These are phyloP conservation scores for Nylanderia fulva DNA, from an alignment of 1,140 invertebrate species.

Conservation along the genomic window DNA sequence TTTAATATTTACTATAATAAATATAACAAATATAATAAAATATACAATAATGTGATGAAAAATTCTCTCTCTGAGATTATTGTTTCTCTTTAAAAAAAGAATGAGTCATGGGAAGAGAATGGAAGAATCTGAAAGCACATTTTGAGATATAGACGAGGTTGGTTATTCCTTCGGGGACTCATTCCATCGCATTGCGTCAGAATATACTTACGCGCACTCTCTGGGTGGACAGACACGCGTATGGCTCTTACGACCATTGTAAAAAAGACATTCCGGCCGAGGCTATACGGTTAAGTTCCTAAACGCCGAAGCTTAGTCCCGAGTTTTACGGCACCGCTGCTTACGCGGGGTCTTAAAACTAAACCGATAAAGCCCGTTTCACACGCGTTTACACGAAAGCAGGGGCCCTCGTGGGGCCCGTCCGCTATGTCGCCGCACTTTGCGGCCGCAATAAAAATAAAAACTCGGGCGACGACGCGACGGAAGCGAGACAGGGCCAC, in stretches of 20 bases:
- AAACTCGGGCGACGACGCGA: conserved; percentile 41
- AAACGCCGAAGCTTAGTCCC: conserved; percentile 61
- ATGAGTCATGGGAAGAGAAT: background rate
- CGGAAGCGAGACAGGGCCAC: conserved; percentile 23
- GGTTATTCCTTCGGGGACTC: background rate
- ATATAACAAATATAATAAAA: no score
- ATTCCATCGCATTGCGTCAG: conserved; percentile 14
- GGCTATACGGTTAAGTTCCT: conserved; percentile 65
- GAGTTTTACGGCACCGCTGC: conserved; percentile 54
- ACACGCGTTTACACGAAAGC: conserved; percentile 71
- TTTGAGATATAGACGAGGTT: background rate
- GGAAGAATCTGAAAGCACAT: background rate
- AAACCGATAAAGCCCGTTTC: conserved; percentile 76
- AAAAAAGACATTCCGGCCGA: conserved; percentile 56
- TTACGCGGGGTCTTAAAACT: conserved; percentile 64
- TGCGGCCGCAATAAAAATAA: conserved; percentile 69
- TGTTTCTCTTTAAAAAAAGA: background rate
- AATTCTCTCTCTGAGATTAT: no score
- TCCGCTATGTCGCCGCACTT: conserved; percentile 2
- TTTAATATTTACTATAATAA: no score
- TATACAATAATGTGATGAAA: no score
- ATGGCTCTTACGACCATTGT: conserved; percentile 49
- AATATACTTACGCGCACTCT: background rate
- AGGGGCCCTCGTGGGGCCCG: background rate
- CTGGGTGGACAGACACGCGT: conserved; percentile 22